A percentile compares a stretch with the other conserved stretches of the same genome.
phyloP scores from a whole-genome alignment of 1,140 invertebrate species.

The Trachymyrmex cornetzi region DNA sequence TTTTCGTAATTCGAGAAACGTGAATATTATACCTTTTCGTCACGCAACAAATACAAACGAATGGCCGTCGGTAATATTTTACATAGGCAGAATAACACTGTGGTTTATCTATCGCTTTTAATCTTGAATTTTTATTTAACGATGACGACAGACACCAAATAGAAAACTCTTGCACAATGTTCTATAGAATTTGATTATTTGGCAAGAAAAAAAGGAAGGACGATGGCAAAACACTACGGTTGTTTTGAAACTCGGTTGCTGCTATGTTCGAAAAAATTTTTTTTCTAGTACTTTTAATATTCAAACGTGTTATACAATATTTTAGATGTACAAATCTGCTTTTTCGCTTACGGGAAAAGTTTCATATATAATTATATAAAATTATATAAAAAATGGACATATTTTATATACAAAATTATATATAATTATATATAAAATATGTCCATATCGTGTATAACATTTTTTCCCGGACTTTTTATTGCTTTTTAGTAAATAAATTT shows the following conservation, averaged over 20 bases:
- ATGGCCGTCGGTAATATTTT: background rate
- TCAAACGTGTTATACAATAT: background rate
- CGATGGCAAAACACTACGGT: background rate
- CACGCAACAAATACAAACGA: background rate
- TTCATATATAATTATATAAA: no score
- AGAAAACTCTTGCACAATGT: slow-evolving; percentile 1
- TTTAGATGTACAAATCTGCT: background rate
- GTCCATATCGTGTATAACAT: no score
- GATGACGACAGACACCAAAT: slow-evolving; percentile 1
- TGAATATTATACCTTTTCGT: background rate
- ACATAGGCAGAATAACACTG: background rate
- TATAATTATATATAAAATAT: no score
- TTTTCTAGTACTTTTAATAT: background rate
- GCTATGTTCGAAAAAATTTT: background rate
- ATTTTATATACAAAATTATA: no score
- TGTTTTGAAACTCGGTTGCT: background rate
- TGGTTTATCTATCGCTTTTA: background rate
- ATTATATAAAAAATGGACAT: no score
- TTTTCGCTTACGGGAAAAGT: no score
- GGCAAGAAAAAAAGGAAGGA: background rate
- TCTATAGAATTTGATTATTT: slow-evolving; percentile 16
- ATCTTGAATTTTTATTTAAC: slow-evolving; percentile 29
- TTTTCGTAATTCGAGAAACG: background rate
- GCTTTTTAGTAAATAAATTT: background rate
- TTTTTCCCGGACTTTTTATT: background rate